Evolutionary conservation across 2,888 invertebrate genomes (phyloP), one percentile per base, ranked within the genome.

Genomic region (Tachina grossa): DNA sequence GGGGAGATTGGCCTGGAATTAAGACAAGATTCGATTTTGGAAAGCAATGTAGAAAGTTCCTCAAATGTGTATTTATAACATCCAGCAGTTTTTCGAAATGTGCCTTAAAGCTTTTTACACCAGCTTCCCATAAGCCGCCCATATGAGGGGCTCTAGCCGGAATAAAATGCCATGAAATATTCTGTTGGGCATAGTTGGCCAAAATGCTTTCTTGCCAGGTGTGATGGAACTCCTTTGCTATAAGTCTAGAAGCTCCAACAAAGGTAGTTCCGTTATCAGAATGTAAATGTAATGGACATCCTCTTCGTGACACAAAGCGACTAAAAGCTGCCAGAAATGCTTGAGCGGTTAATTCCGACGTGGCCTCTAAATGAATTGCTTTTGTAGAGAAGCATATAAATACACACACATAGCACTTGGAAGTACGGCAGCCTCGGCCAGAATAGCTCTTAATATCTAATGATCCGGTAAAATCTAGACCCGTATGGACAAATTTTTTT

Each of bases 81-180:
- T 14, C 14, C n/a, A 39, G 14, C 8, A 1, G n/a, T 39, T 8
- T 39, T 59, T 41, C 14, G 9, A 61, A 61, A 61, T 61, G 41
- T 14, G 14, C n/a, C 22, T 65, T 65, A 14, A 47, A 65, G 47
- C 65, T 63, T 43, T 65, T 45, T 19, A 65, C 45, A 8, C 19
- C 10, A 47, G 45, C 45, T 13, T 65, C 45, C 45, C 47, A 65
- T 11, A 65, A 45, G 3, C 65, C 65, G 4, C 45, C 43, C 63
- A 63, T 63, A 47, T 65, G 65, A 31, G 22, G 22, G 22, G 22
- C 22, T 22, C 22, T 2, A 22, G 22, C 22, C 22, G 1, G 22
- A 22, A 22, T 22, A 22, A 22, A 31, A 31, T 31, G 31, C 31
- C 31, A 31, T 31, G 31, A 31, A 31, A 31, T 31, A 31, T 31